Conservation (phyloP, 2,113 vertebrate genomes). For the Panthera leo region DNA sequence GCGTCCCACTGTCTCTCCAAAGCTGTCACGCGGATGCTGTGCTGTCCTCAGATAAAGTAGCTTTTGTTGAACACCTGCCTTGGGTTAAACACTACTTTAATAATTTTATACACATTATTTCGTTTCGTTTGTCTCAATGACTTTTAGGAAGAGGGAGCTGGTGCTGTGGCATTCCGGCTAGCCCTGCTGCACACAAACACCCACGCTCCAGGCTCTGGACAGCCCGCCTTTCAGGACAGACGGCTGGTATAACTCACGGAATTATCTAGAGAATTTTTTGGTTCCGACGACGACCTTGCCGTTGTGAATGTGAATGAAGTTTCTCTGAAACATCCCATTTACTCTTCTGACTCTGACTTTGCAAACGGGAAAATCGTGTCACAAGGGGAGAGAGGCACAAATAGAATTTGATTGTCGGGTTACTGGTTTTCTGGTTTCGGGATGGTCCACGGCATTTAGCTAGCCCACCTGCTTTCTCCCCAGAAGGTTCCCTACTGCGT, state of each 20-base stretch:
- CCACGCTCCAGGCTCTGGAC: not conserved
- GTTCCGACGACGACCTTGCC: not conserved
- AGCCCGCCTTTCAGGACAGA: not conserved
- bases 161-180: fast-evolving
- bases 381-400: not conserved
- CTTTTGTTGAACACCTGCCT: too few species aligned
- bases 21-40: not conserved
- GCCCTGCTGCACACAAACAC: not conserved
- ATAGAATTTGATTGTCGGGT: not conserved
- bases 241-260: not conserved
- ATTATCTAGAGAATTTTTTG: not conserved
- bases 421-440: not conserved
- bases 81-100: too few species aligned
- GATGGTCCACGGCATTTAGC: not conserved
- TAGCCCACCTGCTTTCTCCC: not conserved
- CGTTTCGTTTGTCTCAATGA: fast-evolving
- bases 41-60: not conserved
- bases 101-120: fast-evolving
- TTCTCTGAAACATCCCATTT: not conserved
- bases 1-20: not conserved
- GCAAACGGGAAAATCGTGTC: not conserved
- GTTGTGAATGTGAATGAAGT: not conserved
- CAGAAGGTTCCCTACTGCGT: not conserved
- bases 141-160: not conserved
- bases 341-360: not conserved